Evolutionary conservation across 2,797 vertebrate species (phyloP), one percentile per base, ranked within the genome.

Genomic region (Onychomys arenicola): DNA sequence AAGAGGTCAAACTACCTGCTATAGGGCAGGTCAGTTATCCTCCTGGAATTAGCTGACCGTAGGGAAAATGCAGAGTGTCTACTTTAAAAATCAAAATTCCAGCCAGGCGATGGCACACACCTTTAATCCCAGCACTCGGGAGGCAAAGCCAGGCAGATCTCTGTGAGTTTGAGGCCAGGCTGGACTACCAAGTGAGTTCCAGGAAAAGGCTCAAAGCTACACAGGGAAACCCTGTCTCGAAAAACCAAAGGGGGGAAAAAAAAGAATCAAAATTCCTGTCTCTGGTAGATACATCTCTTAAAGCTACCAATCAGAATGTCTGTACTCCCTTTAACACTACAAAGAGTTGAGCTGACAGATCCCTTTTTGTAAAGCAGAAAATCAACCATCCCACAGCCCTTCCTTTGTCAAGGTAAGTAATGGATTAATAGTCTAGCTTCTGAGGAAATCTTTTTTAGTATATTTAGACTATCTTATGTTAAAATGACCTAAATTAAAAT

Each of bases 401-500:
- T 94, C 32, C 69, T 85, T 81, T 95, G 61, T 92, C 61, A 92
- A 84, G 11, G 57, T 90, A 65, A 87, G 63, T 92, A 87, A 84
- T 37, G 92, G 63, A 96, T 93, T 93, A 90, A 96, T 97, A 90
- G 29, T 86, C 57, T 40, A 76, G 69, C n/a, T 97, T 92, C 81
- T 89, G 52, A 96, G 91, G 63, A 93, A 90, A 59, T 65, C 88
- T 93, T 61, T 63, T 93, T 23, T 85, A 63, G 52, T 73, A 52
- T 97, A 91, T 97, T 96, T 96, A 94, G 86, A 93, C 80, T 97
- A 81, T 67, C 61, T 76, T 93, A 63, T 93, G 78, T 61, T 96
- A 85, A 96, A 97, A 23, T 96, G 95, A 97, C 92, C 93, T 90
- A 92, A 97, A 97, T 97, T 95, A 92, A 95, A 98, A 96, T 97